Conservation (phyloP, 2,797 vertebrate genomes). For the Microctenopoma steveboyesi region DNA sequence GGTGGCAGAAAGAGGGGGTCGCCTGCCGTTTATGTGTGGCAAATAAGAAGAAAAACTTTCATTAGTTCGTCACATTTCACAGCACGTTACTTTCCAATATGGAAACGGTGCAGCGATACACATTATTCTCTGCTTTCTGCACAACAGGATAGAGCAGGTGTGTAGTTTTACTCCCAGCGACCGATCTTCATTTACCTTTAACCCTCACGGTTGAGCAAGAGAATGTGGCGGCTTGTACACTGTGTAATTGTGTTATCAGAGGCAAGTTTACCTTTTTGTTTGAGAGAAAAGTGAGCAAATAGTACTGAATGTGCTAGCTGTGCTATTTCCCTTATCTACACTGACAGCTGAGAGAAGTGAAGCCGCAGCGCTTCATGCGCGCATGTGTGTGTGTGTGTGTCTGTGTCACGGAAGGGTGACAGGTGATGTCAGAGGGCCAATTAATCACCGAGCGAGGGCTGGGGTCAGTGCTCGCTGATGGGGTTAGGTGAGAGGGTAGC, state of each 20-base stretch:
- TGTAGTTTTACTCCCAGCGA: conserved; percentile 23
- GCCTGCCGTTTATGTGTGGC: conserved; percentile 54
- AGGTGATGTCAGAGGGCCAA: conserved; percentile 51
- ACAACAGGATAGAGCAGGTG: conserved; percentile 49
- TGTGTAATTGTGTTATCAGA: conserved; percentile 78
- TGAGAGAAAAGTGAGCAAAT: conserved; percentile 79
- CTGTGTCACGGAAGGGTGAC: conserved; percentile 27
- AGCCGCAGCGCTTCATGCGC: conserved; percentile 21
- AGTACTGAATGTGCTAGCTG: conserved; percentile 71
- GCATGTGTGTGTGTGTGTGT: conserved; percentile 8
- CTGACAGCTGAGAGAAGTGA: conserved; percentile 61
- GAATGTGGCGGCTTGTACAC: conserved; percentile 60
- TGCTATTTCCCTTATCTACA: conserved; percentile 67
- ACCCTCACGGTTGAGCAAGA: conserved; percentile 71
- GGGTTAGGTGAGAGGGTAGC: conserved; percentile 46
- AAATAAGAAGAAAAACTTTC: conserved; percentile 47
- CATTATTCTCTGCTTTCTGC: conserved; percentile 43
- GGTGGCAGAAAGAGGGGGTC: conserved; percentile 40
- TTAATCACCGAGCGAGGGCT: conserved; percentile 53
- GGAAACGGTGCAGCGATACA: conserved; percentile 35
- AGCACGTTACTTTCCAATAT: conserved; percentile 58
- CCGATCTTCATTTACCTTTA: conserved; percentile 60
- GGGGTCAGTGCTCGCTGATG: conserved; percentile 61
- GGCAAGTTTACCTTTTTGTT: conserved; percentile 71
- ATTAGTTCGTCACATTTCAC: conserved; percentile 51